Conservation (phyloP, 2,888 invertebrate species). For the Drosophila greeni region DNA sequence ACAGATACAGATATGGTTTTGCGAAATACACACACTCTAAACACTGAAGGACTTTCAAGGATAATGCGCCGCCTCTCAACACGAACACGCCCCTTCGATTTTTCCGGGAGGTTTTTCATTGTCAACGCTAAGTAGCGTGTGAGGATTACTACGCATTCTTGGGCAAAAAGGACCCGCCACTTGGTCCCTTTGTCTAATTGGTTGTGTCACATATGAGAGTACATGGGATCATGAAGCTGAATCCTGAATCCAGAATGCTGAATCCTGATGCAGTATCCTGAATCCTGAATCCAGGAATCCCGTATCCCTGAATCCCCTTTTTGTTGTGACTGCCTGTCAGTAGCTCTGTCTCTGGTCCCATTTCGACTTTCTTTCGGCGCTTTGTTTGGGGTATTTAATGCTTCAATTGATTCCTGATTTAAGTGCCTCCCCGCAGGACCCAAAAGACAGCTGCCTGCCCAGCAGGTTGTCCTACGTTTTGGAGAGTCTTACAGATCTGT, state of each 20-base stretch:
- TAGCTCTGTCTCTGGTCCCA: constrained; percentile 33
- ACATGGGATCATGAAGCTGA: constrained; percentile 13
- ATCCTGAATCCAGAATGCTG: neutral
- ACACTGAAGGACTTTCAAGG: constrained; percentile 54
- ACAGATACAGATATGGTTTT: constrained; percentile 38
- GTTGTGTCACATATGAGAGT: constrained; percentile 63
- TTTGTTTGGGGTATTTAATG: constrained; percentile 69
- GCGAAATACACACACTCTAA: constrained; percentile 37
- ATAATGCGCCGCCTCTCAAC: constrained; percentile 66
- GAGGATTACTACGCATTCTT: constrained; percentile 66
- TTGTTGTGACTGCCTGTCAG: constrained; percentile 58
- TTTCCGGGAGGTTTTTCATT: constrained; percentile 47
- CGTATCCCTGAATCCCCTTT: constrained; percentile 17
- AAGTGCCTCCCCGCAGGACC: constrained; percentile 46
- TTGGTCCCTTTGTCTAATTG: constrained; percentile 70
- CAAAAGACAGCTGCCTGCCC: constrained; percentile 52
- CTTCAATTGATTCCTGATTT: constrained; percentile 71
- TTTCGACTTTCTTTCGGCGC: constrained; percentile 38
- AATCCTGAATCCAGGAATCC: neutral
- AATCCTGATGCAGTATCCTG: neutral
- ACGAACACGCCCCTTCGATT: constrained; percentile 40
- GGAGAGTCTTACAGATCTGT: constrained; percentile 37
- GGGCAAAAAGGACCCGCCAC: constrained; percentile 44
- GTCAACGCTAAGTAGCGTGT: constrained; percentile 67
- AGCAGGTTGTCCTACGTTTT: constrained; percentile 57